Evolutionary conservation across 92 coral and sea anemone genomes (phyloP).

Genomic region (Pocillopora meandrina): DNA sequence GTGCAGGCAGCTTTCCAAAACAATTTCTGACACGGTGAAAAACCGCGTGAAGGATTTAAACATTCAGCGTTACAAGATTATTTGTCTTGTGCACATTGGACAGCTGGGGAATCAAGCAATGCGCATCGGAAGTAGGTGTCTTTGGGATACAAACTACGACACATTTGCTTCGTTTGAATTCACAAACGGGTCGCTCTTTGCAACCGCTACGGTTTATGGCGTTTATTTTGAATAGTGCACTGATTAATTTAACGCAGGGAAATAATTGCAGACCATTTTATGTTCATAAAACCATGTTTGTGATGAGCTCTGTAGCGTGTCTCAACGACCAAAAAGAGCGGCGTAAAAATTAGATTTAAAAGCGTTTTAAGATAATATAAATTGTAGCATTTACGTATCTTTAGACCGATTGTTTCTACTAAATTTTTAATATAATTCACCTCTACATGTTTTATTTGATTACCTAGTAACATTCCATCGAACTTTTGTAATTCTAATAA

Average conservation of each 20-base stretch:
- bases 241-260: background rate
- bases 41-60: slow-evolving; percentile 81
- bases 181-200: slow-evolving; percentile 86
- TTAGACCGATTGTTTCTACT: too few species aligned
- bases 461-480: too few species aligned
- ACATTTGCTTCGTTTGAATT: slow-evolving; percentile 81
- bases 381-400: too few species aligned
- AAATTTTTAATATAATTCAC: too few species aligned
- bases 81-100: slow-evolving; percentile 90
- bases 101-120: slow-evolving; percentile 85
- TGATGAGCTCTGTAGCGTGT: too few species aligned
- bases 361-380: too few species aligned
- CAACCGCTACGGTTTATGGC: slow-evolving; percentile 84
- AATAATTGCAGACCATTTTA: too few species aligned
- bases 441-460: too few species aligned
- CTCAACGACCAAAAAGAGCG: too few species aligned
- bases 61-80: slow-evolving; percentile 85
- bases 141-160: slow-evolving; percentile 88
- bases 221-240: slow-evolving; percentile 67
- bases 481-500: too few species aligned
- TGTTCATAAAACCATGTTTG: too few species aligned
- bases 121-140: slow-evolving; percentile 92
- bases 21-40: slow-evolving; percentile 80
- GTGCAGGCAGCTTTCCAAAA: slow-evolving; percentile 89
- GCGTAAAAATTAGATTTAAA: too few species aligned